Evolutionary conservation across 2,888 invertebrate genomes (phyloP).

Genomic region (Andrena bucephala): DNA sequence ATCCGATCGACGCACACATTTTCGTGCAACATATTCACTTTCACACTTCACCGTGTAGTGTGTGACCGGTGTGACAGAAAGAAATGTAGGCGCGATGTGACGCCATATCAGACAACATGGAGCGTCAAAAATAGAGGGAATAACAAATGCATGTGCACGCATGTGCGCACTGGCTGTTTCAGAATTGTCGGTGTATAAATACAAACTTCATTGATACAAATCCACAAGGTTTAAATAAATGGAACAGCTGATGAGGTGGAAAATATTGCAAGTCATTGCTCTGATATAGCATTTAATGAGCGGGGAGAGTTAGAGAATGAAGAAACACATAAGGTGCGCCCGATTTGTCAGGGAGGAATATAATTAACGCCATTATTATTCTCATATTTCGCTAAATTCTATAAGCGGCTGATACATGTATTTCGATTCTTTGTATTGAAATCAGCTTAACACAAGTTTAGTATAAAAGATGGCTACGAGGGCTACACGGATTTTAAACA

Average conservation of each 20-base stretch:
- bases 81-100: background rate
- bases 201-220: too few relatives aligned
- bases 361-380: conserved; percentile 12
- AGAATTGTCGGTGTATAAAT: background rate
- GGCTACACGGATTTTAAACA: conserved; percentile 3
- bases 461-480: conserved; percentile 6
- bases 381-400: conserved; percentile 22
- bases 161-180: background rate
- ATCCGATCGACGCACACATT: conserved; percentile 1
- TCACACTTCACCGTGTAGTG: background rate
- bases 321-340: too few relatives aligned
- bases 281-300: background rate
- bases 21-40: conserved; percentile 9
- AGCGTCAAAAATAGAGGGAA: conserved; percentile 19
- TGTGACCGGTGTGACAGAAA: background rate
- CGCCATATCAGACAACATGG: background rate
- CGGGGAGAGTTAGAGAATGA: too few relatives aligned
- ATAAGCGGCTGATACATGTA: conserved; percentile 8
- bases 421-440: background rate
- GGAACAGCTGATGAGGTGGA: too few relatives aligned
- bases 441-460: background rate
- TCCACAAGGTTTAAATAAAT: too few relatives aligned
- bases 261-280: background rate
- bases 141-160: background rate
- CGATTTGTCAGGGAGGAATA: background rate